phyloP scores from a whole-genome alignment of 2,113 vertebrate genomes.

The Brachypteracias leptosomus region DNA sequence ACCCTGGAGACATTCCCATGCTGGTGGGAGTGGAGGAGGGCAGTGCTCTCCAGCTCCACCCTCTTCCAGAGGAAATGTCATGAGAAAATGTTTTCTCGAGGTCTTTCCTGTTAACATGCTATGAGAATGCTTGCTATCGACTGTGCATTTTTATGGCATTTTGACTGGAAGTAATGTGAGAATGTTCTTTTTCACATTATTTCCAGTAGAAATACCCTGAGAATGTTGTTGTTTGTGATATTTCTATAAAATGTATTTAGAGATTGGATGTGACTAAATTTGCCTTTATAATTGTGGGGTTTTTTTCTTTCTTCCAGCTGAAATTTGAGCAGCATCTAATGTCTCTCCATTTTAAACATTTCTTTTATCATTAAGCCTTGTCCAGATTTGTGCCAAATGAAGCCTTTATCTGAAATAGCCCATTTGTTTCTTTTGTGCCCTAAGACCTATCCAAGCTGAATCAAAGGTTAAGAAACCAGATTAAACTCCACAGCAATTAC shows the following conservation, averaged over 20 bases:
- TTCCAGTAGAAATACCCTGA: conserved; percentile 66
- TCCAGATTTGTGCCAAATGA: conserved; percentile 38
- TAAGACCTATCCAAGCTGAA: conserved; percentile 42
- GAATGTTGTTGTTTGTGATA: conserved; percentile 48
- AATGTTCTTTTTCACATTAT: conserved; percentile 69
- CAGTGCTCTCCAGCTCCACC: conserved; percentile 47
- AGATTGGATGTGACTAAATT: conserved; percentile 22
- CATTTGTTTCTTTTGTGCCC: conserved; percentile 40
- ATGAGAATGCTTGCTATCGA: conserved; percentile 60
- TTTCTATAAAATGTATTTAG: conserved; percentile 34
- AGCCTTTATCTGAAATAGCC: conserved; percentile 8
- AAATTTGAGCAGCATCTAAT: neutral
- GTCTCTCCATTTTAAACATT: conserved; percentile 1
- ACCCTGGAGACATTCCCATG: conserved; percentile 62
- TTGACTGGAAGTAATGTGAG: conserved; percentile 70
- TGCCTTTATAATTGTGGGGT: neutral
- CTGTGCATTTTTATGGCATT: conserved; percentile 66
- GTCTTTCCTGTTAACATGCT: conserved; percentile 58
- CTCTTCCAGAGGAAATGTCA: conserved; percentile 71
- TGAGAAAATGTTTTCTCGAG: conserved; percentile 72
- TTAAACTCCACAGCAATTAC: conserved; percentile 45
- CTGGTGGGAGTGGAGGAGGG: conserved; percentile 10
- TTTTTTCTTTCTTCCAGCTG: neutral
- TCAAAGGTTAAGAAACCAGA: conserved; percentile 56
- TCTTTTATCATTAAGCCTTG: conserved; percentile 24